Evolutionary conservation across 2,888 invertebrate genomes (phyloP).

Genomic region (Nasonovia ribisnigri): DNA sequence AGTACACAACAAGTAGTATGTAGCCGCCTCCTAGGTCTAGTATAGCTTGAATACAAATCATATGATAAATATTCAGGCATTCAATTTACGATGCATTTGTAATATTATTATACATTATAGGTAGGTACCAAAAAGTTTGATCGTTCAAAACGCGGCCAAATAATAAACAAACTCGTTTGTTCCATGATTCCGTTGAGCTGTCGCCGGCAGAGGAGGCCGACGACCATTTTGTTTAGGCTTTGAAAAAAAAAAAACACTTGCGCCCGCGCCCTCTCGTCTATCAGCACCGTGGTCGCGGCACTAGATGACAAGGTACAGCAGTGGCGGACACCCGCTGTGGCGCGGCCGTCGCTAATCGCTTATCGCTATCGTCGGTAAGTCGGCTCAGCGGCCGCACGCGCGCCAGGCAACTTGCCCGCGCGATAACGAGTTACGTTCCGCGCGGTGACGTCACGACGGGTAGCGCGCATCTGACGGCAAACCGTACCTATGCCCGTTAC

Average conservation of each 20-base stretch:
- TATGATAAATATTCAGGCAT: neutral
- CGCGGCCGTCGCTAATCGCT: neutral
- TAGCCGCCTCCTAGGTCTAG: neutral
- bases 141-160: neutral
- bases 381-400: neutral
- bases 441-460: neutral
- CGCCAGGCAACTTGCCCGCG: neutral
- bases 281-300: neutral
- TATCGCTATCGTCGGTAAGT: neutral
- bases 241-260: slow-evolving; percentile 38
- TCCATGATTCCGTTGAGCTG: slow-evolving; percentile 42
- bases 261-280: slow-evolving; percentile 46
- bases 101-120: too few species aligned
- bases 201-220: neutral
- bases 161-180: slow-evolving; percentile 62
- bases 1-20: neutral
- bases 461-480: neutral
- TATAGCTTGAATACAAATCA: neutral
- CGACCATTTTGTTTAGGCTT: slow-evolving; percentile 61
- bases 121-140: neutral
- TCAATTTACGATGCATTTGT: neutral
- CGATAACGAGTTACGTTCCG: neutral
- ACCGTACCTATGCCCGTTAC: neutral
- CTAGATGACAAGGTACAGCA: neutral
- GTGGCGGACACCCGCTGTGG: neutral